phyloP scores from a whole-genome alignment of 2,113 vertebrate species.

The Arizona elegans region DNA sequence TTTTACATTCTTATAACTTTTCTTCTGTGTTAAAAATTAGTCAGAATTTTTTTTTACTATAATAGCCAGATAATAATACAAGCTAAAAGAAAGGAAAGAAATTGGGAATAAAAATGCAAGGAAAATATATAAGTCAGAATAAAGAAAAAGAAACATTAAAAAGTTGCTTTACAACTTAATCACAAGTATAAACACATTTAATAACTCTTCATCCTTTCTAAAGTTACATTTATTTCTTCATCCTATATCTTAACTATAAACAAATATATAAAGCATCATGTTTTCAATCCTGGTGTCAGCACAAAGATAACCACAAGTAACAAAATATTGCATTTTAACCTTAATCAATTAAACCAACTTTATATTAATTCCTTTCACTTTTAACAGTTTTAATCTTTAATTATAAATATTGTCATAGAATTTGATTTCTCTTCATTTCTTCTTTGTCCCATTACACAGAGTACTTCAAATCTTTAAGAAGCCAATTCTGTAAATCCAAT shows the following conservation, averaged over 20 bases:
- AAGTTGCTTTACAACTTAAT: not conserved
- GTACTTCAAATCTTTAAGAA: not conserved
- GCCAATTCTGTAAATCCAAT: not conserved
- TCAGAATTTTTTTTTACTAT: not conserved
- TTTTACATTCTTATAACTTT: not conserved
- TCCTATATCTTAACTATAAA: not conserved
- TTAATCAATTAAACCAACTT: not conserved
- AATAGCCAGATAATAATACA: not conserved
- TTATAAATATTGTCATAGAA: not conserved
- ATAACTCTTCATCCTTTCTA: not conserved
- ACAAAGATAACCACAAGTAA: not conserved
- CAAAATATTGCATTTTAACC: not conserved
- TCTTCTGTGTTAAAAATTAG: not conserved
- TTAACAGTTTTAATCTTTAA: not conserved
- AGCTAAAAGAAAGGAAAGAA: not conserved
- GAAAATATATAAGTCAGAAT: not conserved
- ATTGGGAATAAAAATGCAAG: not conserved
- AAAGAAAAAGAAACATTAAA: not conserved
- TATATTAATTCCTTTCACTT: not conserved
- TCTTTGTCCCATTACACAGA: not conserved
- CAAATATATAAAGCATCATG: not conserved
- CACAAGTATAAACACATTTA: not conserved
- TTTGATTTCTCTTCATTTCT: not conserved
- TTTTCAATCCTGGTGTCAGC: not conserved
- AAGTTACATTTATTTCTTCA: not conserved